These are phyloP conservation scores for Helicolenus hilgendorfi DNA, from an alignment of 2,797 vertebrate genomes.

Conservation along the genomic window DNA sequence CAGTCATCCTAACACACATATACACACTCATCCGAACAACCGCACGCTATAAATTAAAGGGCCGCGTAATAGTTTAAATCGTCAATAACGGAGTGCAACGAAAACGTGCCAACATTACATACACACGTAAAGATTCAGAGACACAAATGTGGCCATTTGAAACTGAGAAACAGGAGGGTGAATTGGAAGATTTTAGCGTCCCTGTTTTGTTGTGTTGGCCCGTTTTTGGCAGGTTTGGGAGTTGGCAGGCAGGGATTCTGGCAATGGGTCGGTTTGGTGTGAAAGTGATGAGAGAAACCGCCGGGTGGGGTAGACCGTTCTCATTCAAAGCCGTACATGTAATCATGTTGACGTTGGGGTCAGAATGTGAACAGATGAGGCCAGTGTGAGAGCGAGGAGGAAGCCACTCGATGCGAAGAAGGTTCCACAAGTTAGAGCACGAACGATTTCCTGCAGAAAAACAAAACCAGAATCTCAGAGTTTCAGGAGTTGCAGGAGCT, in stretches of 20 bases:
- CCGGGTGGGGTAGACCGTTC: neutral
- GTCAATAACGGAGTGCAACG: neutral
- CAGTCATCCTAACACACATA: slow-evolving; percentile 13
- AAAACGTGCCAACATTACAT: slow-evolving; percentile 10
- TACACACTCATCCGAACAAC: neutral
- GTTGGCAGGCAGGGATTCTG: slow-evolving; percentile 35
- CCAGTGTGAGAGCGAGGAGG: neutral
- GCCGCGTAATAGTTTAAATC: neutral
- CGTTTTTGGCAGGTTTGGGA: slow-evolving; percentile 5
- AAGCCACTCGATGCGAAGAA: slow-evolving; percentile 32
- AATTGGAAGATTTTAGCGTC: neutral
- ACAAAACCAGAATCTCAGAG: slow-evolving; percentile 5
- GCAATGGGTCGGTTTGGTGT: neutral
- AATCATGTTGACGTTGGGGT: neutral
- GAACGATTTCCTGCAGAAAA: slow-evolving; percentile 19
- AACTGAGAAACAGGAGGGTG: neutral
- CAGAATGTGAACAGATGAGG: neutral
- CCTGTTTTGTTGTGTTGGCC: slow-evolving; percentile 2
- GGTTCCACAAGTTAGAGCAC: slow-evolving; percentile 11
- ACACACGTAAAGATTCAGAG: slow-evolving; percentile 10
- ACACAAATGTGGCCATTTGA: neutral
- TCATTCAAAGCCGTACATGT: neutral
- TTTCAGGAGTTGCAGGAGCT: slow-evolving; percentile 23
- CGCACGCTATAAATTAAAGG: slow-evolving; percentile 4
- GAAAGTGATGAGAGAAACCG: neutral